Conservation (phyloP, 1,140 invertebrate species). For the Rhysida immarginata region DNA sequence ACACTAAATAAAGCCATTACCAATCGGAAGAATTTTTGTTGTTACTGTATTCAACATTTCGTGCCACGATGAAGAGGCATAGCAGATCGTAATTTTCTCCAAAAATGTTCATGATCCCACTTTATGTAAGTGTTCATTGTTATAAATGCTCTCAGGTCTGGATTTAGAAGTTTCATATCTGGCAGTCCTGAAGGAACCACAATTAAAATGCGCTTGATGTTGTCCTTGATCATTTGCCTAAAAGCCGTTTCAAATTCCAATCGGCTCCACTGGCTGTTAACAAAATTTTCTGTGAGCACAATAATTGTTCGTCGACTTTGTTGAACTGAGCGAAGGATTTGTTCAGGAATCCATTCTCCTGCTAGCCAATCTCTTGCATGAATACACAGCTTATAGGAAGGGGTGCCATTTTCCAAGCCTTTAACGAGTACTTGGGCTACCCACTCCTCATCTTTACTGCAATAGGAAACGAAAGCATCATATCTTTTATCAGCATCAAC, state of each 20-base stretch:
- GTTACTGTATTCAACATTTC: too few relatives aligned
- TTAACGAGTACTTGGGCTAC: slow-evolving; percentile 47
- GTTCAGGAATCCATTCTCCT: slow-evolving; percentile 20
- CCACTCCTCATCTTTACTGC: slow-evolving; percentile 79
- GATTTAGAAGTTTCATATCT: slow-evolving; percentile 57
- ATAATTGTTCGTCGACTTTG: slow-evolving; percentile 76
- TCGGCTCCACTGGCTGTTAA: slow-evolving; percentile 83
- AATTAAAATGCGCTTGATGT: slow-evolving; percentile 56
- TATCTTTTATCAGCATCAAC: slow-evolving; percentile 48
- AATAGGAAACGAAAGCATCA: slow-evolving; percentile 86
- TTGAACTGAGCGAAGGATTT: slow-evolving; percentile 74
- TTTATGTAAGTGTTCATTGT: slow-evolving; percentile 84
- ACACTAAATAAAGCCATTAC: too few relatives aligned
- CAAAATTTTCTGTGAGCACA: slow-evolving; percentile 78
- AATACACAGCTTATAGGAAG: slow-evolving; percentile 40
- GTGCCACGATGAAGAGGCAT: too few relatives aligned
- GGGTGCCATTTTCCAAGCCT: slow-evolving; percentile 25
- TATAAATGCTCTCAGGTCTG: slow-evolving; percentile 75
- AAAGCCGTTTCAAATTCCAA: slow-evolving; percentile 84
- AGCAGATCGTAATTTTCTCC: slow-evolving; percentile 82
- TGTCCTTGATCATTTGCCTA: slow-evolving; percentile 73
- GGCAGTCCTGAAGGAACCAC: slow-evolving; percentile 56
- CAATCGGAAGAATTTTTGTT: too few relatives aligned
- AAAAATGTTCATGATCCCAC: slow-evolving; percentile 82
- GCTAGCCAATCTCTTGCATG: background rate